phyloP scores from a whole-genome alignment of 2,888 invertebrate genomes.

The Stictocephala bisonia region DNA sequence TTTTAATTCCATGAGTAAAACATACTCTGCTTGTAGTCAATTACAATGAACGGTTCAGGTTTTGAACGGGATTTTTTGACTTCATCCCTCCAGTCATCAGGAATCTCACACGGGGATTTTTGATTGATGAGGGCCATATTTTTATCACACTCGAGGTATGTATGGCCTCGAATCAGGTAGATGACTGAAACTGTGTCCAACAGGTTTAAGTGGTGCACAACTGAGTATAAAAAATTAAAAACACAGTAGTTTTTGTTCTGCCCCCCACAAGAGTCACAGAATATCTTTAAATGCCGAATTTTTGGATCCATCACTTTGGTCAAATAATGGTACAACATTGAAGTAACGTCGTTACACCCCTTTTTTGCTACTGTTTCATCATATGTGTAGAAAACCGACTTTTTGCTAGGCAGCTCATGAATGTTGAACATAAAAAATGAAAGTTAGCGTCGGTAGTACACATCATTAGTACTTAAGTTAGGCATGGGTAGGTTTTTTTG shows the following conservation, averaged over 20 bases:
- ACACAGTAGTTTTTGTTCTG: conserved; percentile 54
- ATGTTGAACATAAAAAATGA: conserved; percentile 48
- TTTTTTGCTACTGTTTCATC: conserved; percentile 55
- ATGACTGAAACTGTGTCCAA: conserved; percentile 15
- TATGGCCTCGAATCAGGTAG: conserved; percentile 40
- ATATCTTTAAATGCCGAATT: conserved; percentile 49
- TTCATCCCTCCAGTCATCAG: conserved; percentile 41
- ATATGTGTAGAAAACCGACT: conserved; percentile 53
- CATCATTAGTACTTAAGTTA: conserved; percentile 50
- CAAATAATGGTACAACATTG: conserved; percentile 52
- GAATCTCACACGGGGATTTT: conserved; percentile 38
- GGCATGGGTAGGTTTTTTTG: conserved; percentile 49
- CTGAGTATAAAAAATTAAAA: conserved; percentile 49
- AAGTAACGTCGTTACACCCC: conserved; percentile 52
- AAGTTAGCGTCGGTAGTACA: conserved; percentile 47
- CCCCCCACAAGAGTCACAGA: conserved; percentile 54
- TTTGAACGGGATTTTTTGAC: conserved; percentile 39
- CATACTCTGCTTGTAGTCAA: conserved; percentile 38
- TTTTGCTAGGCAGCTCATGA: conserved; percentile 44
- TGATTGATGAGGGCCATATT: conserved; percentile 43
- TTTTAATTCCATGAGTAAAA: conserved; percentile 40
- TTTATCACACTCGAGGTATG: conserved; percentile 40
- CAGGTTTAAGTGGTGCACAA: conserved; percentile 40
- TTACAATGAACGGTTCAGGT: conserved; percentile 42
- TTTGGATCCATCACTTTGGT: conserved; percentile 43